Evolutionary conservation across 2,888 invertebrate genomes (phyloP).

Genomic region (Erebia epiphron): DNA sequence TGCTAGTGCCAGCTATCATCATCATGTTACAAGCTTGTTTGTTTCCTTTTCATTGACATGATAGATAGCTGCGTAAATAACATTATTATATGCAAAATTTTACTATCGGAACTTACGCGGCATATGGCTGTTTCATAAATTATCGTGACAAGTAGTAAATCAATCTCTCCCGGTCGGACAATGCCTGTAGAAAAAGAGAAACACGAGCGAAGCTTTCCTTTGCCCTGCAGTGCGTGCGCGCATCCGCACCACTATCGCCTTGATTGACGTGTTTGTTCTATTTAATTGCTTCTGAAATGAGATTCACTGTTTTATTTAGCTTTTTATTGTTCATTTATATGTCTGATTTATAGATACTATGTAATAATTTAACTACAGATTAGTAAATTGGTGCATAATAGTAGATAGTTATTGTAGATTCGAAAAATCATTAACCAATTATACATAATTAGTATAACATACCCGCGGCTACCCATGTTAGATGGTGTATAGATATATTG

Average conservation of each 20-base stretch:
- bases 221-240: constrained; percentile 33
- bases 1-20: constrained; percentile 14
- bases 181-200: constrained; percentile 59
- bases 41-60: constrained; percentile 36
- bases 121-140: constrained; percentile 42
- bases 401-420: too few species aligned
- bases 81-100: constrained; percentile 62
- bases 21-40: constrained; percentile 30
- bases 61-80: constrained; percentile 40
- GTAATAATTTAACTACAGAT: constrained; percentile 18
- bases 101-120: constrained; percentile 43
- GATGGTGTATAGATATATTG: too few species aligned
- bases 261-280: constrained; percentile 59
- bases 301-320: constrained; percentile 47
- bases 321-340: constrained; percentile 44
- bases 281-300: constrained; percentile 52
- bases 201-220: constrained; percentile 50
- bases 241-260: constrained; percentile 47
- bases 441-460: too few species aligned
- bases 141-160: constrained; percentile 45
- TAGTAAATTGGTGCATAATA: too few species aligned
- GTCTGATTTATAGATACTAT: constrained; percentile 32
- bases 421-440: too few species aligned
- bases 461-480: too few species aligned
- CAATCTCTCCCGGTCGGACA: constrained; percentile 43